These are phyloP conservation scores for Ivindomyrus marchei DNA, from an alignment of 2,113 vertebrate species.

Conservation along the genomic window DNA sequence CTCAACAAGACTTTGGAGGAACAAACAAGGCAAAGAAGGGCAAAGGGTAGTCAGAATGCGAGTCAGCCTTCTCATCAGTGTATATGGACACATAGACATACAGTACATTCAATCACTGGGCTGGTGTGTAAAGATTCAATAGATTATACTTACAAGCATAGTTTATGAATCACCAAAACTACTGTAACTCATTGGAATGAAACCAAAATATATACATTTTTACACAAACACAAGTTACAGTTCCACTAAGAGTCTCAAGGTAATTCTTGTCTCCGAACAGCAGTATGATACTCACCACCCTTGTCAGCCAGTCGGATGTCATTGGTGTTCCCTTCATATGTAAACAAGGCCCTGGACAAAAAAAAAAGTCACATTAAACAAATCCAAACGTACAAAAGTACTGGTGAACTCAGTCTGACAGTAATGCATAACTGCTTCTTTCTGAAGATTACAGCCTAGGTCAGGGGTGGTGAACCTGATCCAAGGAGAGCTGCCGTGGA, in stretches of 20 bases:
- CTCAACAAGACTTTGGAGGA: background rate
- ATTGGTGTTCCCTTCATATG: conserved; percentile 90
- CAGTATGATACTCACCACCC: conserved; percentile 64
- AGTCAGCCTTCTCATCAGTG: background rate
- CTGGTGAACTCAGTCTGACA: background rate
- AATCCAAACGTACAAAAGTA: background rate
- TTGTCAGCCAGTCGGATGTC: conserved; percentile 76
- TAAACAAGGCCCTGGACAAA: conserved; percentile 78
- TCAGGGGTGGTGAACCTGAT: no score
- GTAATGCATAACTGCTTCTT: background rate
- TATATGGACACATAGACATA: background rate
- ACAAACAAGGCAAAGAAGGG: background rate
- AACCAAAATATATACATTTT: background rate
- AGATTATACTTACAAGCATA: background rate
- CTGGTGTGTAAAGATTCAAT: background rate
- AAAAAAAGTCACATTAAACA: background rate
- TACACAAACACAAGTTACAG: background rate
- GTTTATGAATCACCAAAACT: background rate
- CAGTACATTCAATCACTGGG: background rate
- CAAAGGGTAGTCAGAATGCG: background rate
- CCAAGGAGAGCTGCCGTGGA: no score
- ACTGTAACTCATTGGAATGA: background rate
- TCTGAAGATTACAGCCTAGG: background rate
- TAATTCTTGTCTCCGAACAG: background rate
- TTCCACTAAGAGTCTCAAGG: background rate